Conservation (phyloP, 92 coral and sea anemone genomes). For the Zoanthus sansibaricus region DNA sequence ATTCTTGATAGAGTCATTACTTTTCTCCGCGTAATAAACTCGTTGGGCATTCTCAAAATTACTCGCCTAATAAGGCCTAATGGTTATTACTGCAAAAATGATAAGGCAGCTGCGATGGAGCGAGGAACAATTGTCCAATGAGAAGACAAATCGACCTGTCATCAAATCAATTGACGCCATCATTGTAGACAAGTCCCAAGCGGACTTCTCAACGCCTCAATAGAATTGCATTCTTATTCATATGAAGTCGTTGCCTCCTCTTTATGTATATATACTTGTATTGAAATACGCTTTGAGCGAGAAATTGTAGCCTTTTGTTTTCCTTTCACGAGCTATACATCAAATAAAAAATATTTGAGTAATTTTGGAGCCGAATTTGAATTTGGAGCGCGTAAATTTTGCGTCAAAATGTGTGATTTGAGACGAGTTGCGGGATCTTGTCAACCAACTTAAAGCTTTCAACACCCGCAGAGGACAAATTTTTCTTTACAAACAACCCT, state of each 20-base stretch:
- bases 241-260: constrained; percentile 85
- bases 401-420: constrained; percentile 57
- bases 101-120: constrained; percentile 98
- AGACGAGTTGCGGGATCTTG: constrained; percentile 61
- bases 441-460: constrained; percentile 44
- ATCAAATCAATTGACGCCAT: constrained; percentile 91
- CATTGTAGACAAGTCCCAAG: constrained; percentile 83
- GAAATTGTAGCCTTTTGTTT: constrained; percentile 85
- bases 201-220: constrained; percentile 88
- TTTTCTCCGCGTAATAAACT: constrained; percentile 69
- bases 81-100: constrained; percentile 88
- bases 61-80: constrained; percentile 85
- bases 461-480: constrained; percentile 48
- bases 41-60: constrained; percentile 82
- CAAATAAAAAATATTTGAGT: constrained; percentile 89
- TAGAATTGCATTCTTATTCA: constrained; percentile 84
- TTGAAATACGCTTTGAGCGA: constrained; percentile 78
- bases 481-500: constrained; percentile 57
- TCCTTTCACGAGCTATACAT: constrained; percentile 86
- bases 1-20: constrained; percentile 43
- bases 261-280: constrained; percentile 84
- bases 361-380: constrained; percentile 78
- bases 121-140: constrained; percentile 81
- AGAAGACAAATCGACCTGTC: constrained; percentile 85
- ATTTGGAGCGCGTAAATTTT: constrained; percentile 79